These are phyloP conservation scores for Aspidoscelis tigris DNA, from an alignment of 2,113 vertebrate species.

Conservation along the genomic window DNA sequence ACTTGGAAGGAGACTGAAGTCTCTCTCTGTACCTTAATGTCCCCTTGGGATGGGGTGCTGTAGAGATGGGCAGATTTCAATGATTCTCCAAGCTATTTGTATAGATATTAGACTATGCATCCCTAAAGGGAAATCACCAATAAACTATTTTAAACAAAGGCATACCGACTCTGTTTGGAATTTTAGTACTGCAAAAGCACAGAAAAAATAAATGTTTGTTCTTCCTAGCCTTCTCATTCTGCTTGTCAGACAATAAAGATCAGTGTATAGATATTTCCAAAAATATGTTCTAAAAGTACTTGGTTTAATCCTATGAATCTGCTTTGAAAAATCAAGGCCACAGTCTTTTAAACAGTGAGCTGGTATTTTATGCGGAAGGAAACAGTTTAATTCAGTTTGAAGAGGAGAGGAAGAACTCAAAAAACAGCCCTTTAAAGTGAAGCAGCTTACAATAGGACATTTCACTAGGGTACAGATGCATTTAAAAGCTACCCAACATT, in stretches of 20 bases:
- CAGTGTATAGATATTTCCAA: constrained; percentile 76
- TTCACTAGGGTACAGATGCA: constrained; percentile 73
- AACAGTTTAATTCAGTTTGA: constrained; percentile 75
- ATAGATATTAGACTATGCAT: background rate
- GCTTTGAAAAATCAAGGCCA: constrained; percentile 77
- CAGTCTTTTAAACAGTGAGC: constrained; percentile 73
- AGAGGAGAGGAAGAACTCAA: constrained; percentile 74
- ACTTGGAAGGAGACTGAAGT: no score
- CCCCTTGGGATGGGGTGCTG: no score
- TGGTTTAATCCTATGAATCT: constrained; percentile 74
- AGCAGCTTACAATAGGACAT: constrained; percentile 76
- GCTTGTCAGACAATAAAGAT: constrained; percentile 77
- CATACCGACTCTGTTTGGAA: constrained; percentile 66
- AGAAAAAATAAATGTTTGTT: constrained; percentile 66
- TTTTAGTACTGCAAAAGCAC: constrained; percentile 54
- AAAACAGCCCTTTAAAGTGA: constrained; percentile 74
- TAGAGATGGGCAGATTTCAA: no score
- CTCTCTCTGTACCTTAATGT: no score
- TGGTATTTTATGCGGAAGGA: constrained; percentile 76
- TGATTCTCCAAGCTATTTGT: no score
- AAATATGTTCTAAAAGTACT: constrained; percentile 75
- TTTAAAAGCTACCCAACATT: constrained; percentile 76
- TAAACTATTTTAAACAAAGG: background rate
- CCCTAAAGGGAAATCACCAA: background rate
- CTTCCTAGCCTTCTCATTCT: constrained; percentile 68